Conservation (phyloP, 64 coral and sea anemone species). For the Acropora tenuis region DNA sequence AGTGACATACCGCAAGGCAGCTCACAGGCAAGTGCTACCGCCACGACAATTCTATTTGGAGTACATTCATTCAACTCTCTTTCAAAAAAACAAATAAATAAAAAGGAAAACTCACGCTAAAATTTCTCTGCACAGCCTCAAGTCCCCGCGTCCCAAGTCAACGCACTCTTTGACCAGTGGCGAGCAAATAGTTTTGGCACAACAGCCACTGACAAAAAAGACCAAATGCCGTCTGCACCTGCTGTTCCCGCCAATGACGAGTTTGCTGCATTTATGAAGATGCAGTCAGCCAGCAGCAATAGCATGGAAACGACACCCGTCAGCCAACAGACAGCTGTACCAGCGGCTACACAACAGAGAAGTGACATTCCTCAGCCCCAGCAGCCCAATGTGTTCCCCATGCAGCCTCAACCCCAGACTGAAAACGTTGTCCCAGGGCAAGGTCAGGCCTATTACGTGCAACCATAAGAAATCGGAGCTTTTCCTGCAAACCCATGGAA, state of each 20-base stretch:
- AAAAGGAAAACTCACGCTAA: too few species aligned
- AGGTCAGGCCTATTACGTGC: conserved; percentile 39
- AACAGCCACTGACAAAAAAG: conserved; percentile 50
- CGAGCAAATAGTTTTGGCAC: conserved; percentile 37
- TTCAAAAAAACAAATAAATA: too few species aligned
- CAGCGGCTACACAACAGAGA: conserved; percentile 60
- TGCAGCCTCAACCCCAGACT: not conserved
- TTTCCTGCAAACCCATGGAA: conserved; percentile 65
- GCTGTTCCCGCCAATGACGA: conserved; percentile 1
- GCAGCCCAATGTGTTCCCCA: conserved; percentile 15
- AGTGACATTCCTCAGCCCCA: conserved; percentile 59
- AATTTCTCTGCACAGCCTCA: not conserved
- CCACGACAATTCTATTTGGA: not conserved
- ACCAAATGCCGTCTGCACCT: conserved; percentile 36
- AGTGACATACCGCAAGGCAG: not conserved
- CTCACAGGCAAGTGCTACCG: not conserved
- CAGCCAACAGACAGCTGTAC: conserved; percentile 17
- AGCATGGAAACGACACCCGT: not conserved
- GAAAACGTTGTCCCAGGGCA: conserved; percentile 1
- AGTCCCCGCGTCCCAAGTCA: conserved; percentile 18
- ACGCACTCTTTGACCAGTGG: conserved; percentile 50
- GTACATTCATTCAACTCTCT: too few species aligned
- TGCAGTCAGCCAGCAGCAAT: conserved; percentile 43
- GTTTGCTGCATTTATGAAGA: conserved; percentile 70
- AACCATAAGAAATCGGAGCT: conserved; percentile 54